A percentile compares a stretch with the other conserved stretches of the same genome.
These are phyloP conservation scores for Redunca redunca DNA, from an alignment of 2,113 vertebrate genomes.

Conservation along the genomic window DNA sequence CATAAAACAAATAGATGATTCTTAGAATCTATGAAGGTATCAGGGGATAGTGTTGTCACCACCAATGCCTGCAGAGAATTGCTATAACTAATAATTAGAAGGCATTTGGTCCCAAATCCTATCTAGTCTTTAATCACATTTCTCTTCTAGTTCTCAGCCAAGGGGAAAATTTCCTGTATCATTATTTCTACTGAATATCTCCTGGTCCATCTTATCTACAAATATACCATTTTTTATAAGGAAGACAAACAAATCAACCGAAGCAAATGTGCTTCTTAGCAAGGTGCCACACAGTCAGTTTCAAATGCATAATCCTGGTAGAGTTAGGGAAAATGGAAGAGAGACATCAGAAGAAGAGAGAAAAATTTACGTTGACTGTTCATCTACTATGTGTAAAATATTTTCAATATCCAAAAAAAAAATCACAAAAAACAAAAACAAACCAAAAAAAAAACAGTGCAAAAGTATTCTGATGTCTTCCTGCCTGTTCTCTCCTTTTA, in stretches of 20 bases:
- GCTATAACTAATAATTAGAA: background rate
- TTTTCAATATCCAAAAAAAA: background rate
- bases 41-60: too few relatives aligned
- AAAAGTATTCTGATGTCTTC: background rate
- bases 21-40: background rate
- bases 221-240: background rate
- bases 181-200: conserved; percentile 20
- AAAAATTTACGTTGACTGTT: background rate
- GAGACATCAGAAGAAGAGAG: background rate
- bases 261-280: background rate
- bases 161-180: background rate
- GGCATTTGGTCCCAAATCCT: background rate
- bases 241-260: background rate
- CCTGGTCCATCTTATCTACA: background rate
- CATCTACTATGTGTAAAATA: background rate
- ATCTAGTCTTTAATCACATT: background rate
- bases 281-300: background rate
- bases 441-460: background rate
- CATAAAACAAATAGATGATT: background rate
- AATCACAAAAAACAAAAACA: background rate
- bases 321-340: background rate
- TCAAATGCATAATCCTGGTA: too few relatives aligned
- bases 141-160: background rate
- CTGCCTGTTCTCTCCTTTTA: background rate
- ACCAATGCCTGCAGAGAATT: background rate